These are phyloP conservation scores for Meloidogyne chitwoodi DNA, from an alignment of 1,140 invertebrate species.

Conservation along the genomic window DNA sequence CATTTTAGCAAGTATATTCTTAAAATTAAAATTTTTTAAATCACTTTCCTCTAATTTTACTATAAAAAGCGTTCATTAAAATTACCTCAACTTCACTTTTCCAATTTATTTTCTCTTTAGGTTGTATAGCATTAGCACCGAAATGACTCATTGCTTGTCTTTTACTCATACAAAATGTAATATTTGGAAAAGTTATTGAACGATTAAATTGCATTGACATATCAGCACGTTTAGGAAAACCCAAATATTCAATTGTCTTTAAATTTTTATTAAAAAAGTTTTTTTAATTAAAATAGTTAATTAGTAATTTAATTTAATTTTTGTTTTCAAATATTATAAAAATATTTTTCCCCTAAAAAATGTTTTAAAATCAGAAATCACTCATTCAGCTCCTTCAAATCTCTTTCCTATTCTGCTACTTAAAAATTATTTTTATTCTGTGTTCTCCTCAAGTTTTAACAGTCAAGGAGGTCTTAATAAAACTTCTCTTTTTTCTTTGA, in stretches of 20 bases:
- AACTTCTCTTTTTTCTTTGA: background rate
- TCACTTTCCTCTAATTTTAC: too few species aligned
- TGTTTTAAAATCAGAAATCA: too few species aligned
- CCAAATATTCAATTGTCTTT: constrained; percentile 18
- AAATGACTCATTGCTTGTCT: constrained; percentile 41
- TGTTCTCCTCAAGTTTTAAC: too few species aligned
- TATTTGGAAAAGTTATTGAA: constrained; percentile 31
- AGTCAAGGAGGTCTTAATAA: too few species aligned
- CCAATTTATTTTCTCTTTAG: constrained; percentile 12
- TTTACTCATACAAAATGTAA: constrained; percentile 38
- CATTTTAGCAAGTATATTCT: constrained; percentile 18
- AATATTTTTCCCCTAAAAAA: background rate
- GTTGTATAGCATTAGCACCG: background rate
- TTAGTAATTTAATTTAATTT: background rate
- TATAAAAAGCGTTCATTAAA: too few species aligned
- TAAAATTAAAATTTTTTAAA: background rate
- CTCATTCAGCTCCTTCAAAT: too few species aligned
- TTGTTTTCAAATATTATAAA: too few species aligned
- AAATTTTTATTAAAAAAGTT: background rate
- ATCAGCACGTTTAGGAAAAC: constrained; percentile 26
- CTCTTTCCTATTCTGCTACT: too few species aligned
- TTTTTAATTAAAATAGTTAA: background rate
- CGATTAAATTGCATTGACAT: constrained; percentile 29
- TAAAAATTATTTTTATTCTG: too few species aligned
- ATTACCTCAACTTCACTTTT: constrained; percentile 21